Evolutionary conservation across 2,797 vertebrate genomes (phyloP).

Genomic region (Gouania willdenowi): DNA sequence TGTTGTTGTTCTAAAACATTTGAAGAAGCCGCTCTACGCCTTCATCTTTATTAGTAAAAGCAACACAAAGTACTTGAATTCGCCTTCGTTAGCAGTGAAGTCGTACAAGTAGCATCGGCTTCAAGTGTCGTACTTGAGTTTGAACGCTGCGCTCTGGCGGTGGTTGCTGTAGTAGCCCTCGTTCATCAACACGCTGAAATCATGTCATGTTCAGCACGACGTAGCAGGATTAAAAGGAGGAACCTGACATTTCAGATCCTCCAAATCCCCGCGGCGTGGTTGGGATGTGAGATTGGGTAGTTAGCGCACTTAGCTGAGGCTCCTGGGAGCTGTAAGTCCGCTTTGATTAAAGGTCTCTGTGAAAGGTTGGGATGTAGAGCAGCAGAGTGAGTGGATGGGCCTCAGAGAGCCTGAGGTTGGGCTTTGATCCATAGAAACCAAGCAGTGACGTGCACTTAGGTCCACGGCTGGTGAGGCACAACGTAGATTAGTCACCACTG

Average conservation of each 20-base stretch:
- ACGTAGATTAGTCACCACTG: no score
- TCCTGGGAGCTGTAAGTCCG: conserved; percentile 28
- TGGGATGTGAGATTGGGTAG: conserved; percentile 26
- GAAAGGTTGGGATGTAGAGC: conserved; percentile 52
- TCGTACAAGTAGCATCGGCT: no score
- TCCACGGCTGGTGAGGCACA: no score
- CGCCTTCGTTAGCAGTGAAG: no score
- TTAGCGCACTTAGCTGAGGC: conserved; percentile 40
- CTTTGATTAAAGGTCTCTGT: conserved; percentile 53
- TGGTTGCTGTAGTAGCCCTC: neutral
- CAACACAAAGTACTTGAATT: no score
- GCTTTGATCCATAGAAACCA: no score
- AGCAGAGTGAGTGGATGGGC: conserved; percentile 27
- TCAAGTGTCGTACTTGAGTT: neutral
- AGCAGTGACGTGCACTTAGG: no score
- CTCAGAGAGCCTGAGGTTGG: conserved; percentile 25
- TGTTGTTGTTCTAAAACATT: no score
- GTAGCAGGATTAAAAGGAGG: conserved; percentile 31
- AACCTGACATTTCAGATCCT: conserved; percentile 17
- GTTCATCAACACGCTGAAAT: neutral
- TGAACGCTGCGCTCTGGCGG: conserved; percentile 28
- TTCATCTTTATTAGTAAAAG: no score
- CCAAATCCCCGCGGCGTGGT: conserved; percentile 27
- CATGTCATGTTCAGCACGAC: conserved; percentile 39
- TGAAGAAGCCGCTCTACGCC: no score